phyloP scores from a whole-genome alignment of 2,888 invertebrate genomes.

The Troilus luridus region DNA sequence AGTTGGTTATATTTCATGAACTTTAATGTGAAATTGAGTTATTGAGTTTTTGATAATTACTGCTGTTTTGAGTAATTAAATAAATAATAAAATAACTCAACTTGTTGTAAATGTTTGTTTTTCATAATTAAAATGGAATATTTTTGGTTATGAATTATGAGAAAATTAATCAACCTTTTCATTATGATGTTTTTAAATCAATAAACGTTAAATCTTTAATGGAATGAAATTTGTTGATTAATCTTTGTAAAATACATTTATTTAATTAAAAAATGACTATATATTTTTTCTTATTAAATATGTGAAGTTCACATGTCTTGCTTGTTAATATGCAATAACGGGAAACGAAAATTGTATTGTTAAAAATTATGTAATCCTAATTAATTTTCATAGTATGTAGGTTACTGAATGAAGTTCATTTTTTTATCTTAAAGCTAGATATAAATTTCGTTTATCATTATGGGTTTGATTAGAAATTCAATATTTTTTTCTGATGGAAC shows the following conservation, averaged over 20 bases:
- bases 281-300: neutral
- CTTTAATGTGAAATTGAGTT: neutral
- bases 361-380: constrained; percentile 43
- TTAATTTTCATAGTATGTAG: neutral
- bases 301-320: neutral
- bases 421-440: neutral
- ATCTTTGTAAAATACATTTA: too few species aligned
- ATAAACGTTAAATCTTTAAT: neutral
- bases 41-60: neutral
- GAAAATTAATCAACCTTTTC: too few species aligned
- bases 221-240: too few species aligned
- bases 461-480: neutral
- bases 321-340: constrained; percentile 15
- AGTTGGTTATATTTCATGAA: neutral
- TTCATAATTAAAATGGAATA: too few species aligned
- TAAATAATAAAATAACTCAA: neutral
- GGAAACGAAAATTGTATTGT: constrained; percentile 54
- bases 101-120: too few species aligned
- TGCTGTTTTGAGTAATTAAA: neutral
- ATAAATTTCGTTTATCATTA: neutral
- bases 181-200: neutral
- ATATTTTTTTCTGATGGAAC: neutral
- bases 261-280: too few species aligned
- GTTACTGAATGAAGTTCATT: neutral
- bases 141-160: too few species aligned